Evolutionary conservation across 2,797 vertebrate species (phyloP).

Genomic region (Mormyrops boulengeri): DNA sequence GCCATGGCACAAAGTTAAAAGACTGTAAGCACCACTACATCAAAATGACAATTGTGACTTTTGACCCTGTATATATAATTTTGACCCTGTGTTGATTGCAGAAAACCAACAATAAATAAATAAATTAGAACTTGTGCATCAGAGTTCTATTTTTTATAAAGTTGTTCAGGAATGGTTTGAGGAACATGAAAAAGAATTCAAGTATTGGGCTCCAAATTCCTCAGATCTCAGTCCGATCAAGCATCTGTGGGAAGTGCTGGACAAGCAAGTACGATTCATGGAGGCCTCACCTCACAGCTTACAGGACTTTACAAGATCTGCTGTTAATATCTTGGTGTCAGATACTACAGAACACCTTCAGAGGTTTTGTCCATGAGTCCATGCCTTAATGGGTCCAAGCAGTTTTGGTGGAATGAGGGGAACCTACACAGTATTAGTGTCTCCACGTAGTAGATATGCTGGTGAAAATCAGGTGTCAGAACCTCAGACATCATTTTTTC

Average conservation of each 20-base stretch:
- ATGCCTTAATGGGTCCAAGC: neutral
- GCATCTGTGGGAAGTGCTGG: neutral
- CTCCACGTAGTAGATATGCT: neutral
- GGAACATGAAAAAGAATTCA: neutral
- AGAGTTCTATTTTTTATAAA: neutral
- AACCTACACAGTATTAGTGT: neutral
- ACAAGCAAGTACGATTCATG: neutral
- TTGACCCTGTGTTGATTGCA: no score
- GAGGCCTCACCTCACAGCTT: neutral
- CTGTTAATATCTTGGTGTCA: neutral
- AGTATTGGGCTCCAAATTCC: neutral
- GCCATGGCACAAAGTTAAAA: no score
- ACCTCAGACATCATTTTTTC: neutral
- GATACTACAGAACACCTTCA: neutral
- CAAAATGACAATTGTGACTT: no score
- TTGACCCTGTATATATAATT: no score
- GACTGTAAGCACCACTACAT: no score
- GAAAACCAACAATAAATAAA: no score
- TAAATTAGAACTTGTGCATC: no score
- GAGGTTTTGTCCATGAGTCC: neutral
- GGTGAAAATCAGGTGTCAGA: neutral
- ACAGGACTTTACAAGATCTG: neutral
- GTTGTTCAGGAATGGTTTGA: neutral
- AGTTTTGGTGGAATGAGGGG: neutral
- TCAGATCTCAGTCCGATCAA: neutral